Percentiles rank a stretch among this genome's conserved stretches.
These are phyloP conservation scores for Steinernema carpocapsae DNA, from an alignment of 2,888 invertebrate genomes.

Conservation along the genomic window DNA sequence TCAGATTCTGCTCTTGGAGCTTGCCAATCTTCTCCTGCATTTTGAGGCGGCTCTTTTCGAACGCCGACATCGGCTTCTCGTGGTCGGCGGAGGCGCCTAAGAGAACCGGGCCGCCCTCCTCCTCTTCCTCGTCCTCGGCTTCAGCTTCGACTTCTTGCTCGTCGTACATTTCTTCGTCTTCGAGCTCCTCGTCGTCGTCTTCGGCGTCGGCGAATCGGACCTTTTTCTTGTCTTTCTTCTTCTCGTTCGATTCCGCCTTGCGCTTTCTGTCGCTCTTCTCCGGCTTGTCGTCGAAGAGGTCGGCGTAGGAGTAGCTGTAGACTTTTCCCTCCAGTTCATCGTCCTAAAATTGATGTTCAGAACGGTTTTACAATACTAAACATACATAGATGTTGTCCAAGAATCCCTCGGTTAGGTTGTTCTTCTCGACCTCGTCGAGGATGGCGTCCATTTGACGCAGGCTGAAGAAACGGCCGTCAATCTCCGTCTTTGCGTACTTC, in stretches of 20 bases:
- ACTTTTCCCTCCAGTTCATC: conserved; percentile 41
- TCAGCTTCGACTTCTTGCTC: conserved; percentile 39
- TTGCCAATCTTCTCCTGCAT: conserved; percentile 69
- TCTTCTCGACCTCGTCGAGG: too few species aligned
- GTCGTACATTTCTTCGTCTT: conserved; percentile 39
- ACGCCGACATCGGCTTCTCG: conserved; percentile 32
- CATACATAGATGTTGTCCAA: conserved; percentile 45
- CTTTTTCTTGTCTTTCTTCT: conserved; percentile 27
- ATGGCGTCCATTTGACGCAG: too few species aligned
- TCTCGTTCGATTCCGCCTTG: conserved; percentile 27
- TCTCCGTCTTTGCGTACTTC: too few species aligned
- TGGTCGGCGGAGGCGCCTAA: conserved; percentile 36
- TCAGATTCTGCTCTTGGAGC: conserved; percentile 73
- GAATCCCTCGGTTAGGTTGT: conserved; percentile 42
- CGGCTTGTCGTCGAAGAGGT: conserved; percentile 49
- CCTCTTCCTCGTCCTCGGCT: conserved; percentile 44
- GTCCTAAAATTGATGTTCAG: background rate
- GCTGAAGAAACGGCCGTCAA: too few species aligned
- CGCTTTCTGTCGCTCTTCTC: conserved; percentile 38
- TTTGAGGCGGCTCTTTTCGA: conserved; percentile 51
- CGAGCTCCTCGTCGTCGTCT: conserved; percentile 41
- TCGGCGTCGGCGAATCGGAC: conserved; percentile 50
- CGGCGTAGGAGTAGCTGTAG: conserved; percentile 51
- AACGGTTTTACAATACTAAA: background rate
- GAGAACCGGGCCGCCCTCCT: conserved; percentile 30